Evolutionary conservation across 2,113 vertebrate species (phyloP), one percentile per base, ranked within the genome.

Genomic region (Pardalotus punctatus): DNA sequence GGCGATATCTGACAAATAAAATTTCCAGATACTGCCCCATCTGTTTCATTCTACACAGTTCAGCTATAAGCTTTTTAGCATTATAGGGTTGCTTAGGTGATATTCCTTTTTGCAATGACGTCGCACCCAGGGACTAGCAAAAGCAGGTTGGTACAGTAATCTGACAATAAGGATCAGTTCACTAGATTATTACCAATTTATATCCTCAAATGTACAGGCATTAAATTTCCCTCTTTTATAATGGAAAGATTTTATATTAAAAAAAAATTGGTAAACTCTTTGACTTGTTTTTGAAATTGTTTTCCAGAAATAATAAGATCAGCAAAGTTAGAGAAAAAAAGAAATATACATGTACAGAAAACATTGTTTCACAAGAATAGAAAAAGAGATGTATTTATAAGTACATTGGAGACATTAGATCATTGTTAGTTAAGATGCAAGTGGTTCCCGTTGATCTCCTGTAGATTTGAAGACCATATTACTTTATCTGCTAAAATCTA

Each of bases 21-120:
- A 97, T 96, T 97, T 95, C 97, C 96, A 97, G 94, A 97, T 98
- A 98, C 94, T 97, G 80, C 78, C 96, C 95, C 97, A 98, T 98
- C 98, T 98, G 98, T 95, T 98, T 97, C 82, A 60, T 93, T 97
- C 91, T 94, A 85, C 86, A 80, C 38, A 23, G 94, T 97, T 96
- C 87, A 96, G 71, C 90, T 96, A 81, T 86, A 96, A 94, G 93
- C 64, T 93, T 96, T 96, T 96, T 73, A 64, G 94, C 71, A 27
- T 96, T 87, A 81, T 94, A 86, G 74, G 82, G 92, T 90, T 96
- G 88, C 92, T 97, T 86, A 91, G 86, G 65, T 93, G 69, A 89
- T 92, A 94, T 83, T 97, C 31, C 57, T 94, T 74, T 82, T 91
- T 74, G 56, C 74, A 84, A 14, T 94, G 91, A 91, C 7, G 6